Percentiles rank a stretch among this genome's conserved stretches.
phyloP scores from a whole-genome alignment of 2,888 invertebrate genomes.

The Uropetala carovei region DNA sequence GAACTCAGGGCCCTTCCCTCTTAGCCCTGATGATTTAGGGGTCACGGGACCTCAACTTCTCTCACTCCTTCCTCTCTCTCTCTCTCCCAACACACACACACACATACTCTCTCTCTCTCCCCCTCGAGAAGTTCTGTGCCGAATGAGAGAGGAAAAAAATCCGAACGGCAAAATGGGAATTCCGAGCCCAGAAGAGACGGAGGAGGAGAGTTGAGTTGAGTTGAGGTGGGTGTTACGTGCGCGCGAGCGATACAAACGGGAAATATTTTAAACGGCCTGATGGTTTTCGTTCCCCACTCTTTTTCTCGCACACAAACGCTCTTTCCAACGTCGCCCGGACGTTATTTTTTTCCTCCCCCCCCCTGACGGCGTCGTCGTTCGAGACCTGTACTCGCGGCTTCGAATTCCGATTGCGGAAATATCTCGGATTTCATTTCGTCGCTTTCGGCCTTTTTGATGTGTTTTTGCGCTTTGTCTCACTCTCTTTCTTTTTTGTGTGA shows the following conservation, averaged over 20 bases:
- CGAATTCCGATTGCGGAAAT: slow-evolving; percentile 4
- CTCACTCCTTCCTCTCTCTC: no score
- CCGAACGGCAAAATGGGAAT: no score
- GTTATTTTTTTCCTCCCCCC: no score
- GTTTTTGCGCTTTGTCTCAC: not conserved
- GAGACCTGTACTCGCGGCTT: not conserved
- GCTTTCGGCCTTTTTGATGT: not conserved
- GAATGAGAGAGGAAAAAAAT: no score
- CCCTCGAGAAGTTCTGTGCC: no score
- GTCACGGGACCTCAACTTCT: not conserved
- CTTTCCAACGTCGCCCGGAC: not conserved
- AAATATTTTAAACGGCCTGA: slow-evolving; percentile 23
- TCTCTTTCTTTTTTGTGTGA: not conserved
- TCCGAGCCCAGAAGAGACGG: not conserved
- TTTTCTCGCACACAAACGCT: no score
- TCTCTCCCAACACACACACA: no score
- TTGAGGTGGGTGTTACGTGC: not conserved
- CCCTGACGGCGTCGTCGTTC: not conserved
- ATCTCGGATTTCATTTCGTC: slow-evolving; percentile 2
- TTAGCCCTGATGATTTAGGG: not conserved
- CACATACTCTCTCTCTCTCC: no score
- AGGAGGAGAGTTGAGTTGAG: not conserved
- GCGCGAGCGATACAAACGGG: not conserved
- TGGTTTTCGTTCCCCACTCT: not conserved
- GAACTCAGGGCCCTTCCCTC: not conserved